Conservation (phyloP, 2,888 invertebrate genomes). For the Macaria notata region DNA sequence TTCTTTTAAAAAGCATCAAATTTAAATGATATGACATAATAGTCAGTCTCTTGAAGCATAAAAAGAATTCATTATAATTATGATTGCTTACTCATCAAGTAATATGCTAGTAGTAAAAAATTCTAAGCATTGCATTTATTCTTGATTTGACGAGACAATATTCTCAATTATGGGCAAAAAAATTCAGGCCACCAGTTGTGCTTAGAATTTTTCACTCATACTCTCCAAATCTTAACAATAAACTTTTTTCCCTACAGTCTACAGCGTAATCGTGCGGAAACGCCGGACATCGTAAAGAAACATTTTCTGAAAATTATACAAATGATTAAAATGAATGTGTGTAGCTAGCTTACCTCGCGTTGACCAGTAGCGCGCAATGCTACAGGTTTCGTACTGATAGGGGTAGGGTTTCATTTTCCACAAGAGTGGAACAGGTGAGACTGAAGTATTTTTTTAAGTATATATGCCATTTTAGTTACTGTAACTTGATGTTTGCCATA, state of each 20-base stretch:
- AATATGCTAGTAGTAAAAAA: conserved; percentile 71
- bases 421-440: conserved; percentile 80
- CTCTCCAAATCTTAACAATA: conserved; percentile 74
- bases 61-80: conserved; percentile 22
- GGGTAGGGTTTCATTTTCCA: conserved; percentile 76
- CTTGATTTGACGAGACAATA: background rate
- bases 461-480: conserved; percentile 69
- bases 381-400: conserved; percentile 80
- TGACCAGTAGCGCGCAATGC: conserved; percentile 83
- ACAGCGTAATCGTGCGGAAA: conserved; percentile 76
- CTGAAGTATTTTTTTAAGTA: conserved; percentile 73
- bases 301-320: conserved; percentile 65
- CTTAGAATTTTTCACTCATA: conserved; percentile 71
- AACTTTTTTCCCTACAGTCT: conserved; percentile 83
- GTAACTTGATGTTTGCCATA: conserved; percentile 42
- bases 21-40: background rate
- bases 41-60: background rate
- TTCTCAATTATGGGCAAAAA: background rate
- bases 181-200: conserved; percentile 42
- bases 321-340: conserved; percentile 70
- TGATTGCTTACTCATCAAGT: conserved; percentile 44
- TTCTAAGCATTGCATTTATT: conserved; percentile 59
- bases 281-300: conserved; percentile 76
- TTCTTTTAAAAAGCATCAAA: conserved; percentile 10
- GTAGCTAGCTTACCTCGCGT: conserved; percentile 79